Base-by-base conservation (phyloP, 2,888 invertebrate genomes). In the Trissolcus japonicus region DNA sequence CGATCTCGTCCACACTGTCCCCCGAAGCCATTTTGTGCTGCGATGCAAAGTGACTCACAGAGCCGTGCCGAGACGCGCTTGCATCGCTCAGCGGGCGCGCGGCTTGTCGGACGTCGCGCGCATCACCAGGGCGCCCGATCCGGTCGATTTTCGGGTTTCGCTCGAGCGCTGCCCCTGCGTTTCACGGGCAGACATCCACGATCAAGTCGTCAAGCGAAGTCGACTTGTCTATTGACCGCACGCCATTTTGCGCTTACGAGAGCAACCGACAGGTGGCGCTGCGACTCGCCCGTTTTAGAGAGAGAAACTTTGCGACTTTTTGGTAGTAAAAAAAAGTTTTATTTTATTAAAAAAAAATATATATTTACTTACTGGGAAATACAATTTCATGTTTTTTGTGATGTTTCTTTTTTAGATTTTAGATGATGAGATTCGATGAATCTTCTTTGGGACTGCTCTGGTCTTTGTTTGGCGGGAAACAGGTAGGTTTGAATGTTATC, bases 1-100 rank as follows among this genome's bases (percentile, higher is more conserved):
- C 95, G 88, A 95, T 95, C 89, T 93, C 93, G 91, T 95, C 94
- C 89, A 93, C 91, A 88, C 91, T 93, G 91, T 95, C 95, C 89
- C 94, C 94, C 90, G 95, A 94, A 92, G 95, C 95, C 95, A 95
- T 95, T 91, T 92, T 91, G 89, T 85, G 72, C 65, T 57, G 59
- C 60, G 67, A 71, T 56, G 50, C 76, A 50, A 73, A 76, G 68
- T 78, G 71, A 77, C 79, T 68, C 69, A 68, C 76, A 73, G 75
- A 66, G 78, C 79, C 79, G 79, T 68, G 67, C 69, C 61, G 66
- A 61, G 73, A 63, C 60, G 69, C 78, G 73, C 69, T 68, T 69
- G 61, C 63, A 75, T 78, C 50, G 50, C 60, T 62, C 73, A 72
- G 65, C 61, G 69, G 62, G 50, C 55, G 41, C 65, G 55, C 57